A percentile compares a stretch with the other conserved stretches of the same genome.
Evolutionary conservation across 64 coral and sea anemone species (phyloP).

Genomic region (Stichodactyla mertensii): DNA sequence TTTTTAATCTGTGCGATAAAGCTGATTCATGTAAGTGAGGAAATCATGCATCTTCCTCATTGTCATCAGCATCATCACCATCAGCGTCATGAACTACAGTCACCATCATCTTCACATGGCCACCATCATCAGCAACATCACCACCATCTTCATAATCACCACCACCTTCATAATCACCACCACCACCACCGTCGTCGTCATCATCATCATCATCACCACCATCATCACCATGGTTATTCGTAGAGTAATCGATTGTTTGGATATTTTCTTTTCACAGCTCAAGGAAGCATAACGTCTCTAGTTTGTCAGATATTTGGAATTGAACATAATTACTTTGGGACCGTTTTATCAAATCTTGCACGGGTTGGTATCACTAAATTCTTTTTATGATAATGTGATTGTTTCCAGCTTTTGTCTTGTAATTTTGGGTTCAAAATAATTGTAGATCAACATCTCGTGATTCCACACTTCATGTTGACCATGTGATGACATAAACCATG

Average conservation of each 20-base stretch:
- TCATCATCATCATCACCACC: neutral
- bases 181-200: neutral
- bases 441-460: too few species aligned
- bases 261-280: conserved; percentile 58
- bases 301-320: conserved; percentile 92
- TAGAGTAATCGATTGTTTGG: too few species aligned
- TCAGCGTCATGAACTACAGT: neutral
- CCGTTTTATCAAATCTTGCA: conserved; percentile 84
- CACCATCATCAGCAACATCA: neutral
- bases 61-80: too few species aligned
- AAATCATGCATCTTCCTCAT: neutral
- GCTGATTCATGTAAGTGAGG: conserved; percentile 60
- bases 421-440: too few species aligned
- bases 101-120: neutral
- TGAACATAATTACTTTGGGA: conserved; percentile 86
- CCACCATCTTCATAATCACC: neutral
- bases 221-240: neutral
- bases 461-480: too few species aligned
- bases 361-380: conserved; percentile 47
- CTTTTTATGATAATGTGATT: too few species aligned
- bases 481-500: too few species aligned
- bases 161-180: neutral
- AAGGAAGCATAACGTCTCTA: conserved; percentile 80
- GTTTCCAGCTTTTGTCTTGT: too few species aligned
- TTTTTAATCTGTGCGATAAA: conserved; percentile 87